These are phyloP conservation scores for Lagocephalus sceleratus DNA, from an alignment of 2,797 vertebrate genomes.

Conservation along the genomic window DNA sequence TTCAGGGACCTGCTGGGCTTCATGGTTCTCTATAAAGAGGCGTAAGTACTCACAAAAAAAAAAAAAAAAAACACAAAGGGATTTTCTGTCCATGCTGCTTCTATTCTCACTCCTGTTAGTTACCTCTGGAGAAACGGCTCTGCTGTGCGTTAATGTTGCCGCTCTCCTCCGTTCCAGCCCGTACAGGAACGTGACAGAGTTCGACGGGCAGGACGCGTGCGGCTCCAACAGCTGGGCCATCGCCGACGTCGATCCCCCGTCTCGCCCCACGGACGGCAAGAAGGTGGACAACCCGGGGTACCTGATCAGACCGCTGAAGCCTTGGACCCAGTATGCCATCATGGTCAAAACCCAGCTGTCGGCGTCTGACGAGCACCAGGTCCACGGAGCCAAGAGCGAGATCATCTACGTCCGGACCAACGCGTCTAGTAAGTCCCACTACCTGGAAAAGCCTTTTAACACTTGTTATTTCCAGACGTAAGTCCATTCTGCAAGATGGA, in stretches of 20 bases:
- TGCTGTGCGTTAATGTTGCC: not conserved
- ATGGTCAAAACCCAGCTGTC: conserved; percentile 96
- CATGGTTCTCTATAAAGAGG: conserved; percentile 97
- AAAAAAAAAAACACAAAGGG: not conserved
- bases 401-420: conserved; percentile 94
- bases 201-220: conserved; percentile 94
- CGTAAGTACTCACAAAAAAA: conserved; percentile 79
- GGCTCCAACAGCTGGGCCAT: conserved; percentile 98
- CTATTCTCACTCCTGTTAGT: not conserved
- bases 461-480: no score
- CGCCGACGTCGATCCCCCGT: conserved; percentile 88
- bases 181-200: conserved; percentile 92
- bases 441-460: not conserved
- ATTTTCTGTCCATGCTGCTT: not conserved
- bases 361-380: conserved; percentile 87
- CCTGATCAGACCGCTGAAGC: conserved; percentile 88
- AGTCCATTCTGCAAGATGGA: no score
- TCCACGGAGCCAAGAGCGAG: conserved; percentile 91
- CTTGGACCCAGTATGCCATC: conserved; percentile 96
- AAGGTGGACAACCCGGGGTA: conserved; percentile 78
- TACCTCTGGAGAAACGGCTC: not conserved
- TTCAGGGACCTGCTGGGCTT: conserved; percentile 95
- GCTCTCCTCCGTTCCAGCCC: conserved; percentile 71
- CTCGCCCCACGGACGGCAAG: conserved; percentile 77
- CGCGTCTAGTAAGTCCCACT: conserved; percentile 83